Base-by-base conservation (phyloP, 2,797 vertebrate genomes). In the Diplodus sargus region DNA sequence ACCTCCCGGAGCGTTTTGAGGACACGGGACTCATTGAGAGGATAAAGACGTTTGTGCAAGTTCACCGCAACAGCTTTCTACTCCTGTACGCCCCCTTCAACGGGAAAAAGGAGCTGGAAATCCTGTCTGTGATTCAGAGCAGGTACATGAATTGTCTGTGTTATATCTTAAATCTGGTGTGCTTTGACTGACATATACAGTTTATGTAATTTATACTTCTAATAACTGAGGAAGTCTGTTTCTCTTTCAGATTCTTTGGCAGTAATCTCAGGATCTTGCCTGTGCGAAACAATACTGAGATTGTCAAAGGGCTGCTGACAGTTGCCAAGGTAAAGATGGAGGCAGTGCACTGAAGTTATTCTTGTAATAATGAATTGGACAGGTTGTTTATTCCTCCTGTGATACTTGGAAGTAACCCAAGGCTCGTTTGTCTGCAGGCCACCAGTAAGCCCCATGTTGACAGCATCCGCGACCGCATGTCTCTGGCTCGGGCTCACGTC, bases 61-160 rank as follows among this genome's bases (percentile, higher is more conserved):
- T 98, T 64, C 98, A 99, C 88, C 94, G 95, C 48, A 99, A 98
- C 89, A 94, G 97, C 81, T 98, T 98, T 85, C 87, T 99, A 72
- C 92, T 98, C 74, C 91, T 99, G 8, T 93, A 87, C 76, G 91
- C 96, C 17, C 94, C 96, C 59, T 95, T 97, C 57, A 95, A 95
- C 74, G 96, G 96, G 39, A 85, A 90, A 39, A 93, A 83, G 80
- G 97, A 98, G 85, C 87, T 95, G 94, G 90, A 94, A 25, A 57
- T 93, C 30, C 91, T 97, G 90, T 95, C 95, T 60, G 86, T 69
- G 77, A 94, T 99, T 92, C 98, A 99, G 79, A 93, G 90, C 81
- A 98, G 97, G 98, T 99, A 95, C 1, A 74, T 49, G 10, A n/a
- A 62, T 45, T 1, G 20, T 14, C 39, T 63, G 17, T 2, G 15